These are phyloP conservation scores for Tragopan temminckii DNA, from an alignment of 2,797 vertebrate genomes.

Conservation along the genomic window DNA sequence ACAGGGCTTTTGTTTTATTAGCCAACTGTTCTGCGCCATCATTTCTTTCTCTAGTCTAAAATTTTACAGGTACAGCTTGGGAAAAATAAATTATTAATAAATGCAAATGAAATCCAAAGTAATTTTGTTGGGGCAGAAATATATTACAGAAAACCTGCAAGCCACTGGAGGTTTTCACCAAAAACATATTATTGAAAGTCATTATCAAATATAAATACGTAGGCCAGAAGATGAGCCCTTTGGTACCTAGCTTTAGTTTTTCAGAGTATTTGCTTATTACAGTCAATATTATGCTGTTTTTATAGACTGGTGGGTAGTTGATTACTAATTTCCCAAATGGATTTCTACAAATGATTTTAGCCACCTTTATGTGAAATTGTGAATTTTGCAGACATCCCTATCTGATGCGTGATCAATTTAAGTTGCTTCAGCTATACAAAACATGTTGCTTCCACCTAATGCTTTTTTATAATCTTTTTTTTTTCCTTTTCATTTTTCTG, in stretches of 20 bases:
- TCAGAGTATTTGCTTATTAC: not conserved
- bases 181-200: constrained; percentile 3
- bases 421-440: not conserved
- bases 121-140: constrained; percentile 14
- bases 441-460: not conserved
- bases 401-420: not conserved
- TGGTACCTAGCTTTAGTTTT: constrained; percentile 1
- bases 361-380: not conserved
- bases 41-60: not conserved
- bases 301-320: not conserved
- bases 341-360: not conserved
- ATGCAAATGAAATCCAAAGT: constrained; percentile 45
- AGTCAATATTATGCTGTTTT: not conserved
- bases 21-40: not conserved
- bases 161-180: not conserved
- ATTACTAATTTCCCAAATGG: not conserved
- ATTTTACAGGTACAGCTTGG: not conserved
- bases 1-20: not conserved
- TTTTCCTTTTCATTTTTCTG: too few relatives aligned
- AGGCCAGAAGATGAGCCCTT: not conserved
- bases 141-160: not conserved
- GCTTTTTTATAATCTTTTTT: not conserved
- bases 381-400: not conserved
- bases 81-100: constrained; percentile 62
- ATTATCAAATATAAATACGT: constrained; percentile 3